Percentiles rank a stretch among this genome's conserved stretches.
Conservation (phyloP, 2,888 invertebrate genomes). For the Trypoxylon attenuatum region DNA sequence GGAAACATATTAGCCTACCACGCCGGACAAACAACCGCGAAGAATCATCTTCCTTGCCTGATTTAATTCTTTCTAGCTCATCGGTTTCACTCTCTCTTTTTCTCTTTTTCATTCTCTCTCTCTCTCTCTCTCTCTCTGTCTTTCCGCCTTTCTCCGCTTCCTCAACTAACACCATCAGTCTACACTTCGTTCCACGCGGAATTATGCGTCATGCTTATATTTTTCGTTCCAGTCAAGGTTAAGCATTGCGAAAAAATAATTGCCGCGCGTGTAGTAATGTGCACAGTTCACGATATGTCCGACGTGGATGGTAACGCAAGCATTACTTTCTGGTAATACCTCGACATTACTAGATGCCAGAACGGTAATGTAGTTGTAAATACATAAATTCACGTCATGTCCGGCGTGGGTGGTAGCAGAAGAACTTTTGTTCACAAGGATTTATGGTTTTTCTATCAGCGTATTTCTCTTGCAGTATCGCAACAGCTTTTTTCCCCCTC, state of each 20-base stretch:
- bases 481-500: too few relatives aligned
- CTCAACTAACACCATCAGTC: too few relatives aligned
- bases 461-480: conserved; percentile 13
- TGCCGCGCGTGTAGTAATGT: too few relatives aligned
- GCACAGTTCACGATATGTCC: conserved; percentile 89
- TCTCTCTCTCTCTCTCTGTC: neutral
- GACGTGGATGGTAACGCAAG: conserved; percentile 85
- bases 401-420: conserved; percentile 42
- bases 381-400: conserved; percentile 15
- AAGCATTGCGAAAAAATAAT: conserved; percentile 21
- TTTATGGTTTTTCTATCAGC: too few relatives aligned
- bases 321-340: neutral
- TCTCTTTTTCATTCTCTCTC: neutral
- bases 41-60: conserved; percentile 21
- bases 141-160: neutral
- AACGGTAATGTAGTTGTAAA: neutral
- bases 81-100: neutral
- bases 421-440: neutral
- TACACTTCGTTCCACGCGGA: too few relatives aligned
- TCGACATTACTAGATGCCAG: neutral
- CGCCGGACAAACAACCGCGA: conserved; percentile 68
- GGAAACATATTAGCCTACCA: conserved; percentile 24
- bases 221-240: conserved; percentile 1
- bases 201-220: too few relatives aligned
- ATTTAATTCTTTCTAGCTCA: neutral